phyloP scores from a whole-genome alignment of 2,113 vertebrate species.

The Pristiophorus japonicus region DNA sequence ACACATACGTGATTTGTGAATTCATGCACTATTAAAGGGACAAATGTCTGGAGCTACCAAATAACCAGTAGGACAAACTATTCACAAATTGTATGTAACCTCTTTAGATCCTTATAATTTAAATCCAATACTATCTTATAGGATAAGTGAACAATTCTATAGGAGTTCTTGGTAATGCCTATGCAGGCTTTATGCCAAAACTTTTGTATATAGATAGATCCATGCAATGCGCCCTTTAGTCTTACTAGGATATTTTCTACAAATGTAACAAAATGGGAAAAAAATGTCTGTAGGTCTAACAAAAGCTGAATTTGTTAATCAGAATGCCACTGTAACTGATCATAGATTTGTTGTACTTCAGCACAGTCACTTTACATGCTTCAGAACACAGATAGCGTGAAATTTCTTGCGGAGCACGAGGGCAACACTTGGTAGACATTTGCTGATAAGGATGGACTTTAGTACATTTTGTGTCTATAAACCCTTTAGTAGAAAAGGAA shows the following conservation, averaged over 20 bases:
- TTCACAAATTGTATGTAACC: constrained; percentile 31
- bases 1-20: not conserved
- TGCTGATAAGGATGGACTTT: not conserved
- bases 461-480: not conserved
- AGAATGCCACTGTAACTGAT: not conserved
- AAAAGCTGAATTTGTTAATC: not conserved
- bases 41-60: not conserved
- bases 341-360: not conserved
- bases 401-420: not conserved
- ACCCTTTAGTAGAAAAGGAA: not conserved
- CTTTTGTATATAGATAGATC: not conserved
- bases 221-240: not conserved
- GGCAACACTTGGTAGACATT: not conserved
- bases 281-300: not conserved
- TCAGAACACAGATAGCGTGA: not conserved
- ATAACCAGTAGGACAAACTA: constrained; percentile 21
- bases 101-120: constrained; percentile 31
- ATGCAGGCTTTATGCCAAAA: constrained; percentile 36
- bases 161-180: constrained; percentile 18
- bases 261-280: not conserved
- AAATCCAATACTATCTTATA: constrained; percentile 25
- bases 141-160: constrained; percentile 16
- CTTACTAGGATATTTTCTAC: constrained; percentile 22
- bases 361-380: constrained; percentile 29
- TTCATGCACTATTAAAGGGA: constrained; percentile 1